Evolutionary conservation across 2,113 vertebrate species (phyloP).

Genomic region (Parotia lawesii): DNA sequence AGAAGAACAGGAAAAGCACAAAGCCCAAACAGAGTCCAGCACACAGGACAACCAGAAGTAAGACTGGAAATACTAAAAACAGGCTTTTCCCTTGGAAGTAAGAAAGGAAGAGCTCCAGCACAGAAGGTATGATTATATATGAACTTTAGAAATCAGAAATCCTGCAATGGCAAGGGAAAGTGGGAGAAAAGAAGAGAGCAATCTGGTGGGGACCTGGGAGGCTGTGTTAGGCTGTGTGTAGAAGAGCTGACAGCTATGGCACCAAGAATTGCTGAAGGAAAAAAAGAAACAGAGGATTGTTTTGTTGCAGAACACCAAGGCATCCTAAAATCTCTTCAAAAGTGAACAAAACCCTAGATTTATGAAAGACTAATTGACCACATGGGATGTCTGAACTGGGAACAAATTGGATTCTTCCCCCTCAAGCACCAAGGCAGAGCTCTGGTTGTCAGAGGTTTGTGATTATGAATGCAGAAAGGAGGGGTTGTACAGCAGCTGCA

Average conservation of each 20-base stretch:
- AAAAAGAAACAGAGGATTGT: background rate
- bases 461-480: background rate
- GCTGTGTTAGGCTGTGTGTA: background rate
- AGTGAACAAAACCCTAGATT: background rate
- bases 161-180: background rate
- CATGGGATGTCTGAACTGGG: background rate
- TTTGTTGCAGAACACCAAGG: background rate
- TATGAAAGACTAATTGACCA: background rate
- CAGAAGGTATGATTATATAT: constrained; percentile 29
- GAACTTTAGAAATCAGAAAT: background rate
- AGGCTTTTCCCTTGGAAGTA: background rate
- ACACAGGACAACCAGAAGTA: background rate
- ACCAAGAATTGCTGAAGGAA: background rate
- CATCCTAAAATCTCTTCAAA: background rate
- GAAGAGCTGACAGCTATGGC: background rate
- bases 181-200: background rate
- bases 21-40: background rate
- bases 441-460: background rate
- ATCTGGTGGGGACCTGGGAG: background rate
- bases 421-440: background rate
- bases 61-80: background rate
- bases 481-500: background rate
- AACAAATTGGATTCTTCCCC: background rate
- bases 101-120: background rate
- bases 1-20: constrained; percentile 36